Percentiles rank a stretch among this genome's conserved stretches.
phyloP scores from a whole-genome alignment of 2,797 vertebrate species.

The Phaenicophaeus curvirostris region DNA sequence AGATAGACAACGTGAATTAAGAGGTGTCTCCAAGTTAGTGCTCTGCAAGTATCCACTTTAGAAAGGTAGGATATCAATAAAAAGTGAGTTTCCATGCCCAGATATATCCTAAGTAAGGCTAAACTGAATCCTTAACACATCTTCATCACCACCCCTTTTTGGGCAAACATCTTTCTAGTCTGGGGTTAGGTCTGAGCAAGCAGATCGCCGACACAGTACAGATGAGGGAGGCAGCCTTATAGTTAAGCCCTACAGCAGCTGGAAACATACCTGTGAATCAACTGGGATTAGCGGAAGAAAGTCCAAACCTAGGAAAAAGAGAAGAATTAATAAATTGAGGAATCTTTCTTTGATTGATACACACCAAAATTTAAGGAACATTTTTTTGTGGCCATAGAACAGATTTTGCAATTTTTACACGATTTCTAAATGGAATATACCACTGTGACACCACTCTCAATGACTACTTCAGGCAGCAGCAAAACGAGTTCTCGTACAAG shows the following conservation, averaged over 20 bases:
- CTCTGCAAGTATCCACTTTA: accelerated
- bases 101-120: neutral
- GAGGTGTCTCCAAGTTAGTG: neutral
- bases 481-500: constrained; percentile 24
- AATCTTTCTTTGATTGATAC: neutral
- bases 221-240: neutral
- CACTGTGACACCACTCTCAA: constrained; percentile 56
- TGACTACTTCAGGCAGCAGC: constrained; percentile 53
- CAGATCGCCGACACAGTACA: neutral
- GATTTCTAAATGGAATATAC: constrained; percentile 45
- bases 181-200: neutral
- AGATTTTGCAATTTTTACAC: constrained; percentile 1
- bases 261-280: constrained; percentile 90
- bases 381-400: constrained; percentile 24
- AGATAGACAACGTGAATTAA: neutral
- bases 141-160: neutral
- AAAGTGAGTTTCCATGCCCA: neutral
- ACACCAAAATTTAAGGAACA: constrained; percentile 51
- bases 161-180: neutral
- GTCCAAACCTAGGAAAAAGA: constrained; percentile 88
- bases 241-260: constrained; percentile 25
- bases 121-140: neutral
- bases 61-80: neutral
- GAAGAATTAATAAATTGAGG: constrained; percentile 23
- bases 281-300: constrained; percentile 95